Evolutionary conservation across 2,888 invertebrate genomes (phyloP).

Genomic region (Eulithis prunata): DNA sequence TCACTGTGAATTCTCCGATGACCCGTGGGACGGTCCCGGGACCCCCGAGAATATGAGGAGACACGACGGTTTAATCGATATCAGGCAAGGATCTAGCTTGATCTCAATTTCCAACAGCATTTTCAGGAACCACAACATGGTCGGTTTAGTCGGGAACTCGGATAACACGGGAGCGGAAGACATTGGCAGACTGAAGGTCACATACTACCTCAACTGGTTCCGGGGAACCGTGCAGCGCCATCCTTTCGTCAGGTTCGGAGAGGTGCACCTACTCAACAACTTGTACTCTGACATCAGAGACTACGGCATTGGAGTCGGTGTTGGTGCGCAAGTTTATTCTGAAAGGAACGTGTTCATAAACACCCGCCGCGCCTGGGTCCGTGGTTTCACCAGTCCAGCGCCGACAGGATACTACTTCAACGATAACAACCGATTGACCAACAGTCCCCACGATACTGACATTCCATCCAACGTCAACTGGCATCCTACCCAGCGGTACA

Average conservation of each 20-base stretch:
- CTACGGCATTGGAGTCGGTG: slow-evolving; percentile 33
- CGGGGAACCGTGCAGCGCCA: slow-evolving; percentile 30
- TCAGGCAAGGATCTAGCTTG: slow-evolving; percentile 23
- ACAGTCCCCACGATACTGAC: slow-evolving; percentile 18
- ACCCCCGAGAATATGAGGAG: slow-evolving; percentile 17
- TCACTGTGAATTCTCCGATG: slow-evolving; percentile 37
- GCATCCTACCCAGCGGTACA: background rate
- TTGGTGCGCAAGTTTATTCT: slow-evolving; percentile 21
- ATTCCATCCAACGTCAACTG: slow-evolving; percentile 12
- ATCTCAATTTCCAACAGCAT: slow-evolving; percentile 35
- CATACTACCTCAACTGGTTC: slow-evolving; percentile 36
- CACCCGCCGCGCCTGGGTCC: slow-evolving; percentile 30
- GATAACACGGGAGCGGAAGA: slow-evolving; percentile 30
- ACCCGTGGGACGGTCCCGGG: slow-evolving; percentile 30
- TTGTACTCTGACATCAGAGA: slow-evolving; percentile 29
- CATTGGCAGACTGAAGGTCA: slow-evolving; percentile 23
- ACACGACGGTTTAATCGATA: slow-evolving; percentile 37
- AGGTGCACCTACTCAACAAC: slow-evolving; percentile 38
- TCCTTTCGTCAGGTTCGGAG: slow-evolving; percentile 35
- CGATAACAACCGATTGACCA: slow-evolving; percentile 27
- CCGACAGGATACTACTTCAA: slow-evolving; percentile 9
- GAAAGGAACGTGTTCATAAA: slow-evolving; percentile 36
- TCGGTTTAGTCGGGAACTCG: slow-evolving; percentile 31
- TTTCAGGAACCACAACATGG: slow-evolving; percentile 37
- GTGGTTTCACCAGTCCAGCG: slow-evolving; percentile 13